phyloP scores from a whole-genome alignment of 2,797 vertebrate species.

The Helostoma temminkii region DNA sequence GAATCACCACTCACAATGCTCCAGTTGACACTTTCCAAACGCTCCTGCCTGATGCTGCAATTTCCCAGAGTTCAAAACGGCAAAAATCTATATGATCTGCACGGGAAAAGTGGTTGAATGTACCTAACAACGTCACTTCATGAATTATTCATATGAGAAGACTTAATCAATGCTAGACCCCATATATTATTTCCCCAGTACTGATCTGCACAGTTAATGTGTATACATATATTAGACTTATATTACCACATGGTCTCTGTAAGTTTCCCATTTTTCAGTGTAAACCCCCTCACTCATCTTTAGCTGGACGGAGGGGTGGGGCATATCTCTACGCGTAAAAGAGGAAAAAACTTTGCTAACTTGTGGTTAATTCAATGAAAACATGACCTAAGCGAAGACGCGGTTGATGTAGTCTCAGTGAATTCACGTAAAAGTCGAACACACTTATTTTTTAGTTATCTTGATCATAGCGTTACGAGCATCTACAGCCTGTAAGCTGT shows the following conservation, averaged over 20 bases:
- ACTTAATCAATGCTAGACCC: constrained; percentile 36
- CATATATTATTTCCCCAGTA: not conserved
- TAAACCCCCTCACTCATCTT: constrained; percentile 68
- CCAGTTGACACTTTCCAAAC: not conserved
- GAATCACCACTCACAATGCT: not conserved
- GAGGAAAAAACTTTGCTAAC: constrained; percentile 78
- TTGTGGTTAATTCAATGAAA: constrained; percentile 60
- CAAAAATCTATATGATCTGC: not conserved
- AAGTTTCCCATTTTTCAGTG: constrained; percentile 59
- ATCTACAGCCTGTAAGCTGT: constrained; percentile 35
- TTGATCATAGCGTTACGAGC: constrained; percentile 12
- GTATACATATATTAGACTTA: constrained; percentile 10
- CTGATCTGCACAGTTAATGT: not conserved
- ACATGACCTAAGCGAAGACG: constrained; percentile 2
- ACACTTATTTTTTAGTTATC: not conserved
- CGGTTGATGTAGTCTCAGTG: not conserved
- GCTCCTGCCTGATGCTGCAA: constrained; percentile 1
- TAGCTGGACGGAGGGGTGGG: constrained; percentile 81
- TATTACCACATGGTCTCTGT: constrained; percentile 7
- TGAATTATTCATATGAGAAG: constrained; percentile 58
- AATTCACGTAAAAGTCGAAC: constrained; percentile 22
- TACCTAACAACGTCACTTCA: constrained; percentile 15
- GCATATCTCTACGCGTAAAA: constrained; percentile 78
- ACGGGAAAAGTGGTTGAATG: constrained; percentile 15
- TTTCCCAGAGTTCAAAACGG: not conserved